phyloP scores from a whole-genome alignment of 1,140 invertebrate species.

The Atta cephalotes region DNA sequence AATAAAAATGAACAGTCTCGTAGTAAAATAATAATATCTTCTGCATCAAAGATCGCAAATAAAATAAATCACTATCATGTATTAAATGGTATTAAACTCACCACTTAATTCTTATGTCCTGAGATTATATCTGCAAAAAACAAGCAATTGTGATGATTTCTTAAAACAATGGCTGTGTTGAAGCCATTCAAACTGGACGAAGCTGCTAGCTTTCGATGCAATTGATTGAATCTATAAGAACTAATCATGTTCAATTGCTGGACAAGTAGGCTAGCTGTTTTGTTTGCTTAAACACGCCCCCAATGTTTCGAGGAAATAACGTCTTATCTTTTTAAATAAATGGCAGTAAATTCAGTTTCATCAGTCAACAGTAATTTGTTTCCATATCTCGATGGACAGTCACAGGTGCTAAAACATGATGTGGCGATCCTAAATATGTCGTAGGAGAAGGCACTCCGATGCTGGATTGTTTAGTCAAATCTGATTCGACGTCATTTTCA shows the following conservation, averaged over 20 bases:
- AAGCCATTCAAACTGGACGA: too few species aligned
- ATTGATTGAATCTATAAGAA: too few species aligned
- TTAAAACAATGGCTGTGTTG: background rate
- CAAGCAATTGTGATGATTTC: background rate
- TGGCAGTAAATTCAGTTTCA: slow-evolving; percentile 26
- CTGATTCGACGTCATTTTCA: slow-evolving; percentile 83
- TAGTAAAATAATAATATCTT: background rate
- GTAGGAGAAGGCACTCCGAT: slow-evolving; percentile 81
- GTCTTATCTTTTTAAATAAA: slow-evolving; percentile 29
- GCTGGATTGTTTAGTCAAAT: slow-evolving; percentile 78
- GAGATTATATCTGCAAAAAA: background rate
- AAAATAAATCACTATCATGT: background rate
- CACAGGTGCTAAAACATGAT: slow-evolving; percentile 94
- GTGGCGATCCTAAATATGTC: slow-evolving; percentile 85
- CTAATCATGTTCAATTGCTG: too few species aligned
- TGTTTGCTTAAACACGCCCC: too few species aligned
- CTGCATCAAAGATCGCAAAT: background rate
- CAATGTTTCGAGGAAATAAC: background rate
- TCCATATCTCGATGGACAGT: slow-evolving; percentile 95
- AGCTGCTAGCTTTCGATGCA: too few species aligned
- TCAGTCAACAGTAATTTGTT: slow-evolving; percentile 85
- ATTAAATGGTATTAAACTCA: background rate
- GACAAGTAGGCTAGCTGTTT: too few species aligned
- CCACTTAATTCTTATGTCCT: background rate
- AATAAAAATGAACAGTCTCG: slow-evolving; percentile 10